These are phyloP conservation scores for Pardalotus punctatus DNA, from an alignment of 2,113 vertebrate genomes.

Conservation along the genomic window DNA sequence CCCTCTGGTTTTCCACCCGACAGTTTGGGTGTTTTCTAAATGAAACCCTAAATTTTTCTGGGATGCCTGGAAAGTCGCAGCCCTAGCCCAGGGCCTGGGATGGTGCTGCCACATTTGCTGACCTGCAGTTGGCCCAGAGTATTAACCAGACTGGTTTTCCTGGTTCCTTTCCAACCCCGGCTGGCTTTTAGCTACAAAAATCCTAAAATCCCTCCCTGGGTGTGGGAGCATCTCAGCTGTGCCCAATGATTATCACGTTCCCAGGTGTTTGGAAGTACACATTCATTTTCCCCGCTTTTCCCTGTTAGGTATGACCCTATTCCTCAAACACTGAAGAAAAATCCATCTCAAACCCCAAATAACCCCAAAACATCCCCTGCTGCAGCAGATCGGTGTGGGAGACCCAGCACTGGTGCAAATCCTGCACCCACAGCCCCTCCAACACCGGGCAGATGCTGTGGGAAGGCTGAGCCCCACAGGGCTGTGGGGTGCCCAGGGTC, in stretches of 20 bases:
- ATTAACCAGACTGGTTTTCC: rapidly evolving
- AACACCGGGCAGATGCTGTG: neutral
- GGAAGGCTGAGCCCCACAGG: neutral
- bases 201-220: neutral
- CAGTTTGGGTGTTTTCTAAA: neutral
- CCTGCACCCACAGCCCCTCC: neutral
- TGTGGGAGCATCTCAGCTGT: neutral
- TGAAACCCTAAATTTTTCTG: rapidly evolving
- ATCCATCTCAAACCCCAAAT: neutral
- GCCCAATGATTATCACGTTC: rapidly evolving
- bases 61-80: rapidly evolving
- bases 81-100: rapidly evolving
- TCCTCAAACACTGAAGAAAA: neutral
- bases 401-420: neutral
- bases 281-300: rapidly evolving
- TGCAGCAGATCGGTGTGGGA: neutral
- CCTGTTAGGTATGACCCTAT: rapidly evolving
- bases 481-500: neutral
- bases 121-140: rapidly evolving
- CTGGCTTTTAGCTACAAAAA: neutral
- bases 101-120: neutral
- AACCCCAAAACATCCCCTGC: neutral
- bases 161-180: neutral
- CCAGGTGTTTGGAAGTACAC: rapidly evolving
- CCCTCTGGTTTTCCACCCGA: neutral